Base-by-base conservation (phyloP, 2,888 invertebrate species). In the Lacanobia wlatinum region DNA sequence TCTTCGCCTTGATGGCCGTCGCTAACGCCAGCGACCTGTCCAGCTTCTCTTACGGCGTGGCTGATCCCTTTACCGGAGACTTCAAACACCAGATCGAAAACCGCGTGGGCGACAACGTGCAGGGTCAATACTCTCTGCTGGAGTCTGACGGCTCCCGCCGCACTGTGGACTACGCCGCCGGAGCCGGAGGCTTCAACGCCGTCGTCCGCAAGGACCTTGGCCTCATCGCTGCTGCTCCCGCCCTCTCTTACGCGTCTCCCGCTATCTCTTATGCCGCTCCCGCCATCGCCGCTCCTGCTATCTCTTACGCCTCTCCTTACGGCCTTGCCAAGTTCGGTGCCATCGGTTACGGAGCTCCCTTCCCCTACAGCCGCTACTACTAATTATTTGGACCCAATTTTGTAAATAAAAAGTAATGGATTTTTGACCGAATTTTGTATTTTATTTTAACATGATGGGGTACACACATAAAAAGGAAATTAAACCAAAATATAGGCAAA, bases 121-220 rank as follows among this genome's bases (percentile, higher is more conserved):
- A 86, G 70, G 90, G 90, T 21, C 90, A 90, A 77, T 90, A 91
- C 86, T 90, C 96, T 61, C 91, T 96, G 64, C 87, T 93, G 73
- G 96, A 96, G 67, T 89, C 96, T 61, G 96, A 96, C 84, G 96
- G 96, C 84, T 95, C 94, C 64, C 92, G 93, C 76, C 94, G 96
- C 78, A 95, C 93, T 43, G 96, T 96, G 2, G 96, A 96, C 90
- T 96, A 96, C 90, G 95, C 95, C 28, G 96, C 96, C 23, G 96
- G 96, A 64, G 93, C 94, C 76, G 92, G 89, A 74, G 96, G 96
- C 16, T 96, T 96, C 93, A 96, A 96, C 92, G 96, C 96, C 61
- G 93, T 96, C 59, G 96, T 96, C 0, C 95, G 94, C 89, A 96
- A 94, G 83, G 96, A 95, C 89, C 92, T 92, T 18, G 92, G 90